Percentiles rank a stretch among this genome's conserved stretches.
These are phyloP conservation scores for Noturus placidus DNA, from an alignment of 2,113 vertebrate genomes.

Conservation along the genomic window DNA sequence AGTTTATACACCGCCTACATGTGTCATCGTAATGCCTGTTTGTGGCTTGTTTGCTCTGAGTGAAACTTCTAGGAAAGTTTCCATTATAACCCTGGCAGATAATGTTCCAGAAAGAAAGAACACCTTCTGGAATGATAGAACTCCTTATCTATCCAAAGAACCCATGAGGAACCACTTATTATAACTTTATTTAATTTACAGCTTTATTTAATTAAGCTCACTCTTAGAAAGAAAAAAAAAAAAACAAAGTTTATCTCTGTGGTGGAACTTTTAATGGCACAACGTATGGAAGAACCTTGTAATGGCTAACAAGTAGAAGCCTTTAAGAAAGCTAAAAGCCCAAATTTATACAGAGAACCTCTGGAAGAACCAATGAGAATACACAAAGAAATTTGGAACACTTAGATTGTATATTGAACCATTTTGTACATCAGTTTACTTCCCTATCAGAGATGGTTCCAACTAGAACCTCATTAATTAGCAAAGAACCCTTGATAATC, in stretches of 20 bases:
- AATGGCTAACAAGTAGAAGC: neutral
- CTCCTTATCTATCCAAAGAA: neutral
- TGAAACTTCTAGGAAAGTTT: neutral
- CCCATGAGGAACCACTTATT: too few species aligned
- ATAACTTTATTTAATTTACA: too few species aligned
- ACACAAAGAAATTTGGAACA: neutral
- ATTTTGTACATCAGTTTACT: neutral
- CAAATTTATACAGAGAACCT: neutral
- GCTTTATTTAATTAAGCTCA: neutral
- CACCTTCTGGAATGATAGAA: neutral
- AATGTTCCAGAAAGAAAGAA: neutral
- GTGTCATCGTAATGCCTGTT: neutral
- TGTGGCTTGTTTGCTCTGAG: neutral
- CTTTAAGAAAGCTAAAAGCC: neutral
- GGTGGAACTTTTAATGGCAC: neutral
- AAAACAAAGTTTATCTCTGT: neutral
- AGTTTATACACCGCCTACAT: neutral
- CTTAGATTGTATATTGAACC: neutral
- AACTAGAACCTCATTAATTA: neutral
- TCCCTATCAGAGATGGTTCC: neutral
- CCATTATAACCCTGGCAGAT: neutral
- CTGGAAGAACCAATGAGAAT: neutral
- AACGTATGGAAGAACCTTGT: neutral
- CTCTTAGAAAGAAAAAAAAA: neutral
- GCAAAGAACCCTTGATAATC: neutral